A percentile compares a stretch with the other conserved stretches of the same genome.
Conservation (phyloP, 2,113 vertebrate species). For the Tretioscincus oriximinensis region DNA sequence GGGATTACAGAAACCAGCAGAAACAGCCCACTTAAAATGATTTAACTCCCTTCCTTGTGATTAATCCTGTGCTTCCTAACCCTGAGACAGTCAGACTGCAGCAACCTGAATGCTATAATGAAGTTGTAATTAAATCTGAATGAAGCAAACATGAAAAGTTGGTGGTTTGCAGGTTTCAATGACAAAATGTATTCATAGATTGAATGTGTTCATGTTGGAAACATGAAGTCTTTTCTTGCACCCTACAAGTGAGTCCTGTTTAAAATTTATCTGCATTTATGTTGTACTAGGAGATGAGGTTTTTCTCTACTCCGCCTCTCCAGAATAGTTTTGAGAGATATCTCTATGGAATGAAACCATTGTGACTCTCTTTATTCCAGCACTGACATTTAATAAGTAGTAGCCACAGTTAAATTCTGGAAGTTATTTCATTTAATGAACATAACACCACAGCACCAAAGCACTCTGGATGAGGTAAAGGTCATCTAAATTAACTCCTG, state of each 20-base stretch:
- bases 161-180: background rate
- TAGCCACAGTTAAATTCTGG: slow-evolving; percentile 40
- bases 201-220: slow-evolving; percentile 4
- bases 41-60: too few relatives aligned
- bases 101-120: too few relatives aligned
- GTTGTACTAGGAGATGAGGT: background rate
- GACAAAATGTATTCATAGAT: background rate
- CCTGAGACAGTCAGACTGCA: too few relatives aligned
- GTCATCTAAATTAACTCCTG: slow-evolving; percentile 64
- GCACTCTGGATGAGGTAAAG: slow-evolving; percentile 47
- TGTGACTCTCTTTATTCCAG: slow-evolving; percentile 31
- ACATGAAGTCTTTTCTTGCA: background rate
- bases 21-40: too few relatives aligned
- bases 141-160: background rate
- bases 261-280: slow-evolving; percentile 15
- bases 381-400: slow-evolving; percentile 31
- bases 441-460: slow-evolving; percentile 7
- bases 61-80: too few relatives aligned
- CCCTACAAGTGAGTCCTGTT: background rate
- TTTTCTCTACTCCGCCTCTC: background rate
- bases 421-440: slow-evolving; percentile 25
- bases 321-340: slow-evolving; percentile 27
- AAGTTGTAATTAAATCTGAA: background rate
- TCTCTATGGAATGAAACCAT: slow-evolving; percentile 33
- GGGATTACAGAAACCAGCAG: too few relatives aligned